Evolutionary conservation across 2,113 vertebrate genomes (phyloP).

Genomic region (Orycteropus afer): DNA sequence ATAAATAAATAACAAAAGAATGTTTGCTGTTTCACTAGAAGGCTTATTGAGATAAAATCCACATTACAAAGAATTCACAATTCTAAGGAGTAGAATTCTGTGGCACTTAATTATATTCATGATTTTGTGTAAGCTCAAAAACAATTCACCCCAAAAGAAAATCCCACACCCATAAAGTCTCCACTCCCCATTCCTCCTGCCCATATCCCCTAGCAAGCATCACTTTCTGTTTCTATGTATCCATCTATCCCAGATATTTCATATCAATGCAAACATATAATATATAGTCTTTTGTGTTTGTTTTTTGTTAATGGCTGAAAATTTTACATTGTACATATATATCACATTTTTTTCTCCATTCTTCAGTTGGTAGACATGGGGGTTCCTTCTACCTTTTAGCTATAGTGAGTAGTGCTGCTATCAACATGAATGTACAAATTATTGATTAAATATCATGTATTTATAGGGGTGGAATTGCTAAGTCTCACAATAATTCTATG

Average conservation of each 20-base stretch:
- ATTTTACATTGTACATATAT: neutral
- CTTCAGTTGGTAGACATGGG: no score
- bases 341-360: neutral
- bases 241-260: neutral
- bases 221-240: neutral
- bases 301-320: neutral
- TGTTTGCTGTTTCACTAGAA: neutral
- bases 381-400: neutral
- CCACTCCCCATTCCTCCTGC: neutral
- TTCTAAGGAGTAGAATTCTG: neutral
- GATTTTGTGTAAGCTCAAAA: neutral
- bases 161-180: neutral
- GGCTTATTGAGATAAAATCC: neutral
- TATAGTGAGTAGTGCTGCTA: neutral
- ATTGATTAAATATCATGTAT: neutral
- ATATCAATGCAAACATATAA: neutral
- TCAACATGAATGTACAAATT: neutral
- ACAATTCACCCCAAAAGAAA: neutral
- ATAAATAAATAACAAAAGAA: no score
- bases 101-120: neutral
- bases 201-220: neutral
- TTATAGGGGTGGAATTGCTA: neutral
- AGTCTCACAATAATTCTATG: neutral
- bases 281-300: neutral
- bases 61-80: neutral